Conservation (phyloP, 1,140 invertebrate genomes). For the Lepidurus couesii region DNA sequence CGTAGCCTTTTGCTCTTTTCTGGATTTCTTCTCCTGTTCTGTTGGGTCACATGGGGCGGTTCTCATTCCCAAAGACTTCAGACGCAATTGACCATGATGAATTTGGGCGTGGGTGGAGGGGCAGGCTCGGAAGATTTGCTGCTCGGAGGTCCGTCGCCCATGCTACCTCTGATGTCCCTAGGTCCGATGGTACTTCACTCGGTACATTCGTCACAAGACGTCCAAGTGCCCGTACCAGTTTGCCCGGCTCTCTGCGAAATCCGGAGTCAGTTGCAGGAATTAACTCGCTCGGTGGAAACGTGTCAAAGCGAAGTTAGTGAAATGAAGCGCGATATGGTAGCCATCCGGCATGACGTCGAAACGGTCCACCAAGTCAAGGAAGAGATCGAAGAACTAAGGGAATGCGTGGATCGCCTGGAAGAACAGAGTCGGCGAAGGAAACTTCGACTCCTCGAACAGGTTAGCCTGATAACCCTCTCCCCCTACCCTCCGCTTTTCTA, state of each 20-base stretch:
- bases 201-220: conserved; percentile 18
- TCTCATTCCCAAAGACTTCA: conserved; percentile 54
- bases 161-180: conserved; percentile 9
- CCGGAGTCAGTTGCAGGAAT: conserved; percentile 79
- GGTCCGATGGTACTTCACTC: conserved; percentile 16
- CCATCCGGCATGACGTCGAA: conserved; percentile 86
- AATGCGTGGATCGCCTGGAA: conserved; percentile 82
- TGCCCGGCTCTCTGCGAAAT: conserved; percentile 78
- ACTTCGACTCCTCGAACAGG: conserved; percentile 39
- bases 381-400: conserved; percentile 83
- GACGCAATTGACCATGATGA: conserved; percentile 21
- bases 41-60: conserved; percentile 89
- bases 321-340: conserved; percentile 87
- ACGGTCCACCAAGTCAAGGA: conserved; percentile 88
- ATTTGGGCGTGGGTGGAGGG: conserved; percentile 15
- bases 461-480: conserved; percentile 6
- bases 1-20: background rate
- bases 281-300: conserved; percentile 86
- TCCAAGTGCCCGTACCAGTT: conserved; percentile 25
- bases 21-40: conserved; percentile 55
- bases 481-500: background rate
- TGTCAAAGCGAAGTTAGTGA: conserved; percentile 84
- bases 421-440: conserved; percentile 58
- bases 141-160: background rate
- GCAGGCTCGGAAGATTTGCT: conserved; percentile 3